These are phyloP conservation scores for Halocynthia aurantium DNA, from an alignment of 23 tunicate species.

Conservation along the genomic window DNA sequence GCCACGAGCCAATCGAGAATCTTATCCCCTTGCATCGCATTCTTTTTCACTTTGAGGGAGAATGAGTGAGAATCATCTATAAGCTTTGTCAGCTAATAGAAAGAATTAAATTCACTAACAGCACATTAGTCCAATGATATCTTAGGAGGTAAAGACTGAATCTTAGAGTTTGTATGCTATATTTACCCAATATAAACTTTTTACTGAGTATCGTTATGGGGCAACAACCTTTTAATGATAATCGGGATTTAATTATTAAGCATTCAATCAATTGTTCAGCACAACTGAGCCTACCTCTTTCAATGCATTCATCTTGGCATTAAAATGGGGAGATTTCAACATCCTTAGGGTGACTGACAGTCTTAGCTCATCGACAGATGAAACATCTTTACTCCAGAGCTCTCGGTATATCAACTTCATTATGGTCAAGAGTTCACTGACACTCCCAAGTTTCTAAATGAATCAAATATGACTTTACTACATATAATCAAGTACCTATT, in stretches of 20 bases:
- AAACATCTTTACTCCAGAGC: slow-evolving; percentile 62
- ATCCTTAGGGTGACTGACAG: slow-evolving; percentile 55
- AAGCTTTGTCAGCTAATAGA: slow-evolving; percentile 54
- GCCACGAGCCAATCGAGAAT: slow-evolving; percentile 64
- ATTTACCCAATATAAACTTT: too few relatives aligned
- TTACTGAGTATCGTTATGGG: too few relatives aligned
- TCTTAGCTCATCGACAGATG: slow-evolving; percentile 66
- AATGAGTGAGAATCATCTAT: slow-evolving; percentile 49
- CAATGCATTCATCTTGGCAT: slow-evolving; percentile 83
- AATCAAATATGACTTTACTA: neutral
- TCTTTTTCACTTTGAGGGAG: slow-evolving; percentile 10
- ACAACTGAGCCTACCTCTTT: slow-evolving; percentile 34
- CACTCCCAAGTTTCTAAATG: slow-evolving; percentile 51
- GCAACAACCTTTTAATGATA: neutral
- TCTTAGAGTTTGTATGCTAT: too few relatives aligned
- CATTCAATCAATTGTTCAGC: neutral
- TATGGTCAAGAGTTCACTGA: slow-evolving; percentile 59
- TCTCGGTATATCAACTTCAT: slow-evolving; percentile 76
- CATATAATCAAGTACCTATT: neutral
- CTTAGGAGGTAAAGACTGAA: neutral
- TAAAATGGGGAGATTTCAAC: slow-evolving; percentile 82
- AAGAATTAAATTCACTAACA: neutral
- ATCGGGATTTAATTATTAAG: neutral
- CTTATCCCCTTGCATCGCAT: slow-evolving; percentile 43
- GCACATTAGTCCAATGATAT: neutral